Evolutionary conservation across 2,797 vertebrate genomes (phyloP), one percentile per base, ranked within the genome.

Genomic region (Hippocampus kuda): DNA sequence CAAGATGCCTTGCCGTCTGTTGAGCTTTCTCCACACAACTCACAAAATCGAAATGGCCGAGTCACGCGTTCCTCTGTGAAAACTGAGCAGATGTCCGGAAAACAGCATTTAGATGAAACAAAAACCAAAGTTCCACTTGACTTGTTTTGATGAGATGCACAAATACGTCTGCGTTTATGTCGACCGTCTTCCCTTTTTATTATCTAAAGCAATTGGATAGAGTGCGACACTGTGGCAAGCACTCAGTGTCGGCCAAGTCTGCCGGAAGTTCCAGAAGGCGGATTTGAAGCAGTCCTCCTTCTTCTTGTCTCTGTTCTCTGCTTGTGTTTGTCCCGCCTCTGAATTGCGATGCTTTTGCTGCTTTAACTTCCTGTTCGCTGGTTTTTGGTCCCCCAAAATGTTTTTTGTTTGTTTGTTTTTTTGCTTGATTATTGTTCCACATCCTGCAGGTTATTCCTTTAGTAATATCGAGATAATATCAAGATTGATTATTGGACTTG

Each of bases 181-280:
- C n/a, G 38, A 5, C 61, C 20, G 69, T 65, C 73, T 79, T 10
- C 2, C 49, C 48, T 13, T 76, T 88, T 91, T 88, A 81, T 88
- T 88, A 88, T 70, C 88, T 89, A 91, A 91, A 84, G 82, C 71
- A 87, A 74, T 82, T 78, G 75, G 79, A 83, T 87, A 85, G 84
- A 75, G 81, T 70, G 82, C 81, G 87, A 89, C 88, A 90, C 78
- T 85, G 83, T 72, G 81, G 79, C 81, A 83, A 87, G 79, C 76
- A 76, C 78, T 84, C 85, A 83, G 81, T 79, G 11, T 51, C 85
- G 86, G 84, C 75, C 86, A 11, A 20, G 34, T 38, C 20, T 5
- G 38, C 61, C 42, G 38, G 38, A 63, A 42, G 38, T 63, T 42
- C 20, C 30, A 18, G 30, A 41, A 16, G 30, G 18, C n/a, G 16